These are phyloP conservation scores for Parotia lawesii DNA, from an alignment of 2,113 vertebrate species.

Conservation along the genomic window DNA sequence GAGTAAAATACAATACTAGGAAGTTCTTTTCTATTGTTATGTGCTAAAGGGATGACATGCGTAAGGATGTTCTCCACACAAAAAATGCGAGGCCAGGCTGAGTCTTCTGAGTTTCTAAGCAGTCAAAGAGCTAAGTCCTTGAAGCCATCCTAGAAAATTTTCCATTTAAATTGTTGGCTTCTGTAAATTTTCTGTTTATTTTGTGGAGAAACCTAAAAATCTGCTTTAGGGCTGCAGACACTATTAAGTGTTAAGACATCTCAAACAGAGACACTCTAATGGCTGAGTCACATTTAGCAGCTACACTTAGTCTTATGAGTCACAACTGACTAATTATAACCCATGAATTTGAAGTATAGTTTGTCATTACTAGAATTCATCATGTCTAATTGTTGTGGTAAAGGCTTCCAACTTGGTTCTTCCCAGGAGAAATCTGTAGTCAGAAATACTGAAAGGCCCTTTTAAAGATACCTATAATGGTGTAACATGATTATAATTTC, in stretches of 20 bases:
- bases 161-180: background rate
- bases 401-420: background rate
- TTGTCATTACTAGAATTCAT: background rate
- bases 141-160: background rate
- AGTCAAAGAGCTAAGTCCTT: background rate
- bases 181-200: background rate
- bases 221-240: background rate
- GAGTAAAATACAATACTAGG: background rate
- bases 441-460: background rate
- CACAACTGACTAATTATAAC: background rate
- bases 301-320: background rate
- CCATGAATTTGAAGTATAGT: background rate
- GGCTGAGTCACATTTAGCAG: background rate
- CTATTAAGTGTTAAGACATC: background rate
- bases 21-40: background rate
- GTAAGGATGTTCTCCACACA: background rate
- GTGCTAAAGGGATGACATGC: background rate
- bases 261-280: background rate
- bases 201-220: background rate
- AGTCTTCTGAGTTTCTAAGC: background rate
- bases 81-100: fast-evolving
- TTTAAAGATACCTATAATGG: background rate
- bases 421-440: background rate
- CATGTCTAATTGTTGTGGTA: background rate
- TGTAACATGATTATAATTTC: background rate